Base-by-base conservation (phyloP, 2,888 invertebrate genomes). In the Myopa tessellatipennis region DNA sequence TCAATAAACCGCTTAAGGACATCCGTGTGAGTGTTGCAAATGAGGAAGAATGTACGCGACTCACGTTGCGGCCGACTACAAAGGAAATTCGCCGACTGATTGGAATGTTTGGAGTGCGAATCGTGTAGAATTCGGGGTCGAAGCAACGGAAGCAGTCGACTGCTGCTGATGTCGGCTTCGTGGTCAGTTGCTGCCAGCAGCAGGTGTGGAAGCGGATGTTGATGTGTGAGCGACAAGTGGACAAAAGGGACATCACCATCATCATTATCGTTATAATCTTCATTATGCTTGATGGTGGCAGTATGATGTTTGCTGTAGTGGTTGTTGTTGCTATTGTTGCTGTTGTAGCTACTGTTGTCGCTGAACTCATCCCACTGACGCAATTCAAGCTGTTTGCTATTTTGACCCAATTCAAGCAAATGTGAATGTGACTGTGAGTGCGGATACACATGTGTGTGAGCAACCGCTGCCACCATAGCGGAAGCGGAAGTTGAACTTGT, bases 221-320 rank as follows among this genome's bases (percentile, higher is more conserved):
- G 36, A 34, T 50, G 70, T 36, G 63, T 50, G 55, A n/a, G 26
- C 14, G 72, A 58, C 69, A 61, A 74, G 36, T 74, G 18, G 58
- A 71, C 50, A 55, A 63, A 12, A 71, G 50, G 45, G 16, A n/a
- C 55, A 40, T 68, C 75, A 71, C 12, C 34, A 38, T 12, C 63
- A 52, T 45, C 70, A 45, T 58, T 78, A 81, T 55, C 16, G 79
- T 40, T 14, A 76, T 81, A 81, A 82, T 83, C 38, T 72, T 74
- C n/a, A 45, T 52, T 38, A 60, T 26, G 26, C 1, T 26, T 74
- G 58, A 34, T 76, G 73, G 40, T 76, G 69, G 36, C 52, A 65
- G 4, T 67, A n/a, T 76, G 70, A 52, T 78, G 76, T 12, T 79
- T 55, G 52, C 74, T 71, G 26, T 40, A n/a, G 34, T 76, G 72